Conservation (phyloP, 2,797 vertebrate species). For the Graptemys geographica region DNA sequence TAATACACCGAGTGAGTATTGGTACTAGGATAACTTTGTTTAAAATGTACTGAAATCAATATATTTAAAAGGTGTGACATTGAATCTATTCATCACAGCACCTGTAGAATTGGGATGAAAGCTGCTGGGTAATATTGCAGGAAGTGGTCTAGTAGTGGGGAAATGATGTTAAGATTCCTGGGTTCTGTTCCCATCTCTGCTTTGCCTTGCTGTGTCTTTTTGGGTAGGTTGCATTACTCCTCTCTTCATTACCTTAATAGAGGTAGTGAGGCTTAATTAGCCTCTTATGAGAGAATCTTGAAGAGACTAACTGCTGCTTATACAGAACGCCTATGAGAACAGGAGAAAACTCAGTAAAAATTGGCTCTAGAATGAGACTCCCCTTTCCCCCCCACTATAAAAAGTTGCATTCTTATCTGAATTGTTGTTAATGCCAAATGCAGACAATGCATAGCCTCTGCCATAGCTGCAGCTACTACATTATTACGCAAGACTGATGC, state of each 20-base stretch:
- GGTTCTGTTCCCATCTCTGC: background rate
- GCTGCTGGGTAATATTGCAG: background rate
- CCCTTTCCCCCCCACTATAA: fast-evolving
- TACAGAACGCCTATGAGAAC: background rate
- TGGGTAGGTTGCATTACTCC: background rate
- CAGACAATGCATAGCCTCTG: background rate
- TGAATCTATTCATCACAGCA: background rate
- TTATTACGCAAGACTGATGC: background rate
- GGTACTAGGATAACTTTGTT: background rate
- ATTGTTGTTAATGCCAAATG: background rate
- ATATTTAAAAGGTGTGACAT: background rate
- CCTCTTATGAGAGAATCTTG: background rate
- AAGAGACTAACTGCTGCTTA: background rate
- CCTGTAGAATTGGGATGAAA: background rate
- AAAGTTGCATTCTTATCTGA: background rate
- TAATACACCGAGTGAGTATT: conserved; percentile 97
- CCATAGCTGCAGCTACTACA: background rate
- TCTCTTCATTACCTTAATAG: background rate
- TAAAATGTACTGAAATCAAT: background rate
- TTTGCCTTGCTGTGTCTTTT: background rate
- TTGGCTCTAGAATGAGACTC: background rate
- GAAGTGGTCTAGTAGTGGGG: background rate
- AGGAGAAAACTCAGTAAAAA: background rate
- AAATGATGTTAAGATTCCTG: background rate
- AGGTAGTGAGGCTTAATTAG: background rate